phyloP scores from a whole-genome alignment of 2,113 vertebrate species.

The Mastomys natalensis region DNA sequence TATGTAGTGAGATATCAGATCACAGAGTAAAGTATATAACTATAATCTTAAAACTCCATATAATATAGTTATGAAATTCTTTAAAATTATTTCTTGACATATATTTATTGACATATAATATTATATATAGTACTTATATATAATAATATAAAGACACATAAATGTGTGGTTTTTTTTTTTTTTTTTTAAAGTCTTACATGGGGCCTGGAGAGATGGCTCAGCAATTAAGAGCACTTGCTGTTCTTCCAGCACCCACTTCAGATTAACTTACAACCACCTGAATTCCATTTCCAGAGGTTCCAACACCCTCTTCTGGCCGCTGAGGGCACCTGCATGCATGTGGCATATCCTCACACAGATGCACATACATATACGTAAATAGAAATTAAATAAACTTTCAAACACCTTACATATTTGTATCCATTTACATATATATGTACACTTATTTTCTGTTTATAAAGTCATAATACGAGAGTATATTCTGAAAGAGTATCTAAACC shows the following conservation, averaged over 20 bases:
- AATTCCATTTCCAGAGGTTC: neutral
- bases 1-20: neutral
- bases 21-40: neutral
- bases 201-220: neutral
- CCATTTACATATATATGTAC: neutral
- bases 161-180: neutral
- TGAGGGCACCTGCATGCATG: neutral
- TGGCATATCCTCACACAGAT: neutral
- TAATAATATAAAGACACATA: neutral
- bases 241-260: neutral
- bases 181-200: neutral
- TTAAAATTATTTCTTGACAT: neutral
- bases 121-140: neutral
- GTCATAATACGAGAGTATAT: neutral
- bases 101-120: neutral
- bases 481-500: conserved; percentile 6
- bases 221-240: neutral
- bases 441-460: conserved; percentile 1
- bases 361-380: neutral
- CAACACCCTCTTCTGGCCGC: neutral
- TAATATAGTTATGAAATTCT: neutral
- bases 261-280: neutral
- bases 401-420: neutral
- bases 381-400: neutral
- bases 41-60: neutral